These are phyloP conservation scores for Climacteris rufus DNA, from an alignment of 2,113 vertebrate species.

Conservation along the genomic window DNA sequence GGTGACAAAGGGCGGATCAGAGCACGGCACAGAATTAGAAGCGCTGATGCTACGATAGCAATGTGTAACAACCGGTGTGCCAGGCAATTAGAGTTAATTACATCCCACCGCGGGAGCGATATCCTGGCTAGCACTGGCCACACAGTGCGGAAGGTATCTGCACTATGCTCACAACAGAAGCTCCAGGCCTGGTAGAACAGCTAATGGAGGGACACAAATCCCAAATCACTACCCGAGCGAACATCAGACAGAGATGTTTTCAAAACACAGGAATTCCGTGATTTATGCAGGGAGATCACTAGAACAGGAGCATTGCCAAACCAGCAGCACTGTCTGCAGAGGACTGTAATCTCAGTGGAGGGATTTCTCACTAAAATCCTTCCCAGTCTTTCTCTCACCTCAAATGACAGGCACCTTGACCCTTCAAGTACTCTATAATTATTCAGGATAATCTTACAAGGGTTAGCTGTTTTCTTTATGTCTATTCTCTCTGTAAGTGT, in stretches of 20 bases:
- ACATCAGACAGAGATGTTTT: background rate
- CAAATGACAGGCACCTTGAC: background rate
- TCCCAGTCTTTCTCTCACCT: background rate
- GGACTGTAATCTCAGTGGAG: rapidly evolving
- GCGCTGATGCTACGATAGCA: background rate
- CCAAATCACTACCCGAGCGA: rapidly evolving
- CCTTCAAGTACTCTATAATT: background rate
- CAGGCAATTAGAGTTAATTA: background rate
- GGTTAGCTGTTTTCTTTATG: background rate
- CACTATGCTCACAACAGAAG: background rate
- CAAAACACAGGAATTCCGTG: background rate
- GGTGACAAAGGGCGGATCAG: background rate
- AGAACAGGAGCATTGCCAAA: background rate
- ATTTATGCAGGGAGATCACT: background rate
- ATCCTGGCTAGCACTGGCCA: background rate
- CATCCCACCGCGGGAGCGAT: background rate
- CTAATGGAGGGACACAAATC: background rate
- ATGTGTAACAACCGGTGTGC: background rate
- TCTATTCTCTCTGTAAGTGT: background rate
- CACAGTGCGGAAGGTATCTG: background rate
- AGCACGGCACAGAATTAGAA: background rate
- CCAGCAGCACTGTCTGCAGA: background rate
- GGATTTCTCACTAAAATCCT: background rate
- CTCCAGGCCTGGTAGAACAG: background rate
- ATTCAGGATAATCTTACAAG: background rate